phyloP scores from a whole-genome alignment of 2,888 invertebrate genomes.

The Myathropa florea region DNA sequence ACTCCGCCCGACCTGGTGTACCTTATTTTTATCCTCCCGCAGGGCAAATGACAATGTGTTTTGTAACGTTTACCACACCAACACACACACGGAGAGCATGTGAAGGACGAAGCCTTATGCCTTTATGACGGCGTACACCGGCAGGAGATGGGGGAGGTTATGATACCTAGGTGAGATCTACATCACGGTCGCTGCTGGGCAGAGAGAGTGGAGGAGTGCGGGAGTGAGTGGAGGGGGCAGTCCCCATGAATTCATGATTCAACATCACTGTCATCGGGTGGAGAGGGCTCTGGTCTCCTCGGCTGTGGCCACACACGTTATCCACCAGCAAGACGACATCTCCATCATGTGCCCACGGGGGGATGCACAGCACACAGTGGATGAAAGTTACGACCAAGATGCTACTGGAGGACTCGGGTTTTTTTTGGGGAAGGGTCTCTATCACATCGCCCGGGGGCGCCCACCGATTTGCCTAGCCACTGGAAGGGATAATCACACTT shows the following conservation, averaged over 20 bases:
- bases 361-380: slow-evolving; percentile 35
- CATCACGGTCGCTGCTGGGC: slow-evolving; percentile 48
- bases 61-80: slow-evolving; percentile 51
- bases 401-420: slow-evolving; percentile 25
- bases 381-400: slow-evolving; percentile 43
- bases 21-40: slow-evolving; percentile 62
- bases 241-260: slow-evolving; percentile 65
- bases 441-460: slow-evolving; percentile 41
- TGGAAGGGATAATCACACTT: slow-evolving; percentile 80
- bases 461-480: slow-evolving; percentile 45
- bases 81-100: neutral
- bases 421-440: slow-evolving; percentile 38
- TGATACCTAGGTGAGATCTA: slow-evolving; percentile 69
- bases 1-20: slow-evolving; percentile 34
- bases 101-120: slow-evolving; percentile 26
- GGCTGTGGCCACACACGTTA: slow-evolving; percentile 7
- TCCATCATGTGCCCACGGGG: slow-evolving; percentile 47
- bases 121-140: slow-evolving; percentile 37
- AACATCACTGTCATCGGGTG: slow-evolving; percentile 60
- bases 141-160: slow-evolving; percentile 62
- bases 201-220: neutral
- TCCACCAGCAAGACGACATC: slow-evolving; percentile 56
- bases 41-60: slow-evolving; percentile 68
- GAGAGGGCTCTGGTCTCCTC: neutral
- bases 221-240: too few species aligned